Percentiles rank a stretch among this genome's conserved stretches.
phyloP scores from a whole-genome alignment of 1,140 invertebrate species.

The Leptoteleia sp. region DNA sequence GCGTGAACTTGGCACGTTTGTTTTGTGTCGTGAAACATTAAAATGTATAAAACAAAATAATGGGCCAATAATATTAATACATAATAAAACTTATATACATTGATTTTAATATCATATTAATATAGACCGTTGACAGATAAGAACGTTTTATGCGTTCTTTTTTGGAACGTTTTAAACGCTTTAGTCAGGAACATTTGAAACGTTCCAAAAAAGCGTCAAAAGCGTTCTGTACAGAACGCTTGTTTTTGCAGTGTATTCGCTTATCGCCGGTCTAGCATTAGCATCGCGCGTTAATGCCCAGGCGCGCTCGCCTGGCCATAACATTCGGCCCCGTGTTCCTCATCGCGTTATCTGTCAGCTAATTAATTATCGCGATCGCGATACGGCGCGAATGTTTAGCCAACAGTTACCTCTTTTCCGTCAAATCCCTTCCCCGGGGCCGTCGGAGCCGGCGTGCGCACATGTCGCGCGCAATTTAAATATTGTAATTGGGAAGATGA shows the following conservation, averaged over 20 bases:
- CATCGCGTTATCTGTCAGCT: slow-evolving; percentile 61
- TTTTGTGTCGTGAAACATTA: too few species aligned
- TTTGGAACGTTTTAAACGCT: too few species aligned
- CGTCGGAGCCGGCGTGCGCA: slow-evolving; percentile 53
- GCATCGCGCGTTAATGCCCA: slow-evolving; percentile 24
- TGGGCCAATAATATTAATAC: too few species aligned
- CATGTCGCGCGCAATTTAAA: slow-evolving; percentile 76
- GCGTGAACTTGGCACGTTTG: too few species aligned
- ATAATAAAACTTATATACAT: too few species aligned
- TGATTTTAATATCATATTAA: too few species aligned
- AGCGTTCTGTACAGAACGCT: too few species aligned
- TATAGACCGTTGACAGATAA: too few species aligned
- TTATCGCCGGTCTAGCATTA: slow-evolving; percentile 48
- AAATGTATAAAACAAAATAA: too few species aligned
- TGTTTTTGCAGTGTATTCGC: slow-evolving; percentile 48
- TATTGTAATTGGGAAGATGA: slow-evolving; percentile 77
- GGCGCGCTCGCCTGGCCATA: slow-evolving; percentile 5
- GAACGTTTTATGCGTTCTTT: too few species aligned
- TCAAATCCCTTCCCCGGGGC: slow-evolving; percentile 42
- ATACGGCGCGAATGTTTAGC: slow-evolving; percentile 76
- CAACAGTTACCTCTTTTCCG: slow-evolving; percentile 73
- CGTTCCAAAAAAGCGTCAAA: too few species aligned
- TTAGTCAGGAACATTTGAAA: too few species aligned
- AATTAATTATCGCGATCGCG: slow-evolving; percentile 77
- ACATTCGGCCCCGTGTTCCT: slow-evolving; percentile 50